These are phyloP conservation scores for Barypeithes pellucidus DNA, from an alignment of 2,888 invertebrate species.

Conservation along the genomic window DNA sequence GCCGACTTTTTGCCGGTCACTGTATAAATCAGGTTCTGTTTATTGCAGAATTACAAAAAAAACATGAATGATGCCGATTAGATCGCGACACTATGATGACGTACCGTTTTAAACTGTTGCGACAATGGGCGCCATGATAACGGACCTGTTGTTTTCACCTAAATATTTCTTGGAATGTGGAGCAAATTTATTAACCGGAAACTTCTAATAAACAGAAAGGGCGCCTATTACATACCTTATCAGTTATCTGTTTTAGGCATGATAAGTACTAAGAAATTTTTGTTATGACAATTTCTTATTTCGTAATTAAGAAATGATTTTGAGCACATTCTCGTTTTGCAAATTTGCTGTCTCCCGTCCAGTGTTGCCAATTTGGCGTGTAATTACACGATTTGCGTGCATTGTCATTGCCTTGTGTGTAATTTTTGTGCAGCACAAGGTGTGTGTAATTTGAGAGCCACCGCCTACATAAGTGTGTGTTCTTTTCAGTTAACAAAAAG, in stretches of 20 bases:
- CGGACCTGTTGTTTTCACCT: conserved; percentile 7
- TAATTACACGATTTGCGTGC: no score
- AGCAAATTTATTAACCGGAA: not conserved
- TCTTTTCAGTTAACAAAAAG: no score
- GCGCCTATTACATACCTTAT: conserved; percentile 4
- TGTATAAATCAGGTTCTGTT: conserved; percentile 1
- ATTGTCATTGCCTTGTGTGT: no score
- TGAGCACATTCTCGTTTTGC: no score
- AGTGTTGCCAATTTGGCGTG: no score
- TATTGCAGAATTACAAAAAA: not conserved
- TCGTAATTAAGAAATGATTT: no score
- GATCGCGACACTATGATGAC: not conserved
- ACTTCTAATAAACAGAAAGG: conserved; percentile 6
- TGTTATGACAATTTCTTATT: not conserved
- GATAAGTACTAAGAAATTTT: not conserved
- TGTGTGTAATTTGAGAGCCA: no score
- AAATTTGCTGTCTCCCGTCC: no score
- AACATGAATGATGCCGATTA: not conserved
- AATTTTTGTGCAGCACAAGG: no score
- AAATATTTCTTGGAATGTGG: conserved; percentile 4
- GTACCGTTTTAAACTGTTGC: not conserved
- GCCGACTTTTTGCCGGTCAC: not conserved
- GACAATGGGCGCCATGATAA: conserved; percentile 14
- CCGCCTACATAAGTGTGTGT: no score
- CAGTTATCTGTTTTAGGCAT: conserved; percentile 9